Percentiles rank a stretch among this genome's conserved stretches.
Conservation (phyloP, 2,113 vertebrate genomes). For the Macaca mulatta region DNA sequence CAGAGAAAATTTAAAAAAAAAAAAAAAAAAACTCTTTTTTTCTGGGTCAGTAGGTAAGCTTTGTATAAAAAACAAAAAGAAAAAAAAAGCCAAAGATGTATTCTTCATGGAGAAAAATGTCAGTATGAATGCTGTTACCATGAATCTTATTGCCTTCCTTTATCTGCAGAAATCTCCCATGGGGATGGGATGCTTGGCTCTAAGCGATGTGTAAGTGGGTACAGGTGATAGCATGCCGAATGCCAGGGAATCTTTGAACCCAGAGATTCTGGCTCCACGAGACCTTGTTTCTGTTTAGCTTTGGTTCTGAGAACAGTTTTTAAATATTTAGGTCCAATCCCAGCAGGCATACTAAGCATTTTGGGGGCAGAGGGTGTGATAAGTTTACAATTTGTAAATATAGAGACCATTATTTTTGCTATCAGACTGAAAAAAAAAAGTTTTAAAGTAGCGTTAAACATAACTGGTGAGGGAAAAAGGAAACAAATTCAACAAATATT, state of each 20-base stretch:
- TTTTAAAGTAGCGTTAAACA: conserved; percentile 3
- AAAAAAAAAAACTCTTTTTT: background rate
- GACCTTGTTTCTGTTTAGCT: background rate
- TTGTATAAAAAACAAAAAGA: background rate
- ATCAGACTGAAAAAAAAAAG: background rate
- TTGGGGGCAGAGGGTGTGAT: background rate
- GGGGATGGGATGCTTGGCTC: background rate
- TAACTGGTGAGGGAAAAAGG: background rate
- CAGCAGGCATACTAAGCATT: background rate
- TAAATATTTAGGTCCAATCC: background rate
- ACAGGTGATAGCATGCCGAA: background rate
- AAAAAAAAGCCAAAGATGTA: background rate
- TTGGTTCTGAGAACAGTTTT: background rate
- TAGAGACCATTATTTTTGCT: background rate
- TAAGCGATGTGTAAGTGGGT: background rate
- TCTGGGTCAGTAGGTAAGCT: conserved; percentile 36
- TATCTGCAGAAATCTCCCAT: background rate
- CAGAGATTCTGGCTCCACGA: background rate
- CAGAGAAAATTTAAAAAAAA: conserved; percentile 8
- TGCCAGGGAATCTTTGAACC: background rate
- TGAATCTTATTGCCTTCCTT: background rate
- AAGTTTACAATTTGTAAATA: background rate
- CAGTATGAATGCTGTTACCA: background rate
- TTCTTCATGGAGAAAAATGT: background rate
- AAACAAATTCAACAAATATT: background rate